phyloP scores from a whole-genome alignment of 2,888 invertebrate species.

The Parnassius apollo region DNA sequence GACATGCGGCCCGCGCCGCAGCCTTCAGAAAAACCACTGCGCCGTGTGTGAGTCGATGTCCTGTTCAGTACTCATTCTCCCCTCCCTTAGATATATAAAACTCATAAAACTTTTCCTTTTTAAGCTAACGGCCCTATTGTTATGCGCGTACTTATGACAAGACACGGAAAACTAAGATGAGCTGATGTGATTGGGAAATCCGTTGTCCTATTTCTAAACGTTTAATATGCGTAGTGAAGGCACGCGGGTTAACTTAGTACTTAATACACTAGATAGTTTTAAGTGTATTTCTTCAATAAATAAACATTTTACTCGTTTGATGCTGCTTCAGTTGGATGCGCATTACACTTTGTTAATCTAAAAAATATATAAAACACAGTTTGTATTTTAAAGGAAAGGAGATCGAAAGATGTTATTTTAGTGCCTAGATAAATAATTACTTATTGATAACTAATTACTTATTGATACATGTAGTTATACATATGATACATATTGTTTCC shows the following conservation, averaged over 20 bases:
- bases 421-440: no score
- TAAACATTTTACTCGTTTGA: conserved; percentile 9
- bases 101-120: conserved; percentile 53
- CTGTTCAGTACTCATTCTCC: conserved; percentile 63
- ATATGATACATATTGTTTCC: no score
- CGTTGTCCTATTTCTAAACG: conserved; percentile 39
- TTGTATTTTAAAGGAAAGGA: no score
- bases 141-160: conserved; percentile 38
- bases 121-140: conserved; percentile 64
- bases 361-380: no score
- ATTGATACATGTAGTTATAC: no score
- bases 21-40: conserved; percentile 81
- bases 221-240: conserved; percentile 28
- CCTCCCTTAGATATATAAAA: conserved; percentile 46
- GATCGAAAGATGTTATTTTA: no score
- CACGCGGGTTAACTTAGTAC: conserved; percentile 26
- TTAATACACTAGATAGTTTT: no score
- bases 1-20: conserved; percentile 79
- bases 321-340: background rate
- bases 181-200: conserved; percentile 58
- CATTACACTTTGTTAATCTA: conserved; percentile 5
- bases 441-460: no score
- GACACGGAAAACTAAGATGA: conserved; percentile 49
- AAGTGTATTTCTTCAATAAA: conserved; percentile 14
- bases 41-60: conserved; percentile 61